These are phyloP conservation scores for Anoplophora glabripennis DNA, from an alignment of 1,140 invertebrate genomes.

Conservation along the genomic window DNA sequence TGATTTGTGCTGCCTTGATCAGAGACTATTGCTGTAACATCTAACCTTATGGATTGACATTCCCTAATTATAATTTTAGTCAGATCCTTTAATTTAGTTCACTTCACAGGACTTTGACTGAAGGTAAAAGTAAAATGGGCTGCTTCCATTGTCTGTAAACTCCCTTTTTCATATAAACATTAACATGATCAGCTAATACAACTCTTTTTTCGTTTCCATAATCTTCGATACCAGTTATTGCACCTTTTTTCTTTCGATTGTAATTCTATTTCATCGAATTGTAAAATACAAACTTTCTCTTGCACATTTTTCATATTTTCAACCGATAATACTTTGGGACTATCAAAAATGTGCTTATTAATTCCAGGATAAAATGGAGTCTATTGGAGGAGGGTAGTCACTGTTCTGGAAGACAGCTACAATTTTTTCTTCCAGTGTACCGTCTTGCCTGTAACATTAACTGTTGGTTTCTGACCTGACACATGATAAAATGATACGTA, in stretches of 20 bases:
- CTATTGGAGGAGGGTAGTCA: too few relatives aligned
- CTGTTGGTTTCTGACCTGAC: too few relatives aligned
- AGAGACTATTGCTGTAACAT: conserved; percentile 39
- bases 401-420: too few relatives aligned
- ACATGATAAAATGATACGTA: too few relatives aligned
- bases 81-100: conserved; percentile 16
- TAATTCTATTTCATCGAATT: conserved; percentile 32
- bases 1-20: conserved; percentile 38
- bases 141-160: conserved; percentile 38
- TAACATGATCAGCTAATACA: conserved; percentile 37
- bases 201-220: conserved; percentile 21
- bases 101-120: conserved; percentile 27
- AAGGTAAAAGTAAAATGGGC: conserved; percentile 32
- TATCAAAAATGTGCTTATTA: too few relatives aligned
- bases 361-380: too few relatives aligned
- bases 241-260: neutral
- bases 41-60: conserved; percentile 31
- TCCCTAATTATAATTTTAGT: conserved; percentile 19
- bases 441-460: too few relatives aligned
- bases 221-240: conserved; percentile 30
- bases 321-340: conserved; percentile 2
- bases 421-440: too few relatives aligned
- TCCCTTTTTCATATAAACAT: conserved; percentile 39
- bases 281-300: conserved; percentile 15
- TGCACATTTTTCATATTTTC: conserved; percentile 17